Evolutionary conservation across 2,888 invertebrate genomes (phyloP).

Genomic region (Barypeithes pellucidus): DNA sequence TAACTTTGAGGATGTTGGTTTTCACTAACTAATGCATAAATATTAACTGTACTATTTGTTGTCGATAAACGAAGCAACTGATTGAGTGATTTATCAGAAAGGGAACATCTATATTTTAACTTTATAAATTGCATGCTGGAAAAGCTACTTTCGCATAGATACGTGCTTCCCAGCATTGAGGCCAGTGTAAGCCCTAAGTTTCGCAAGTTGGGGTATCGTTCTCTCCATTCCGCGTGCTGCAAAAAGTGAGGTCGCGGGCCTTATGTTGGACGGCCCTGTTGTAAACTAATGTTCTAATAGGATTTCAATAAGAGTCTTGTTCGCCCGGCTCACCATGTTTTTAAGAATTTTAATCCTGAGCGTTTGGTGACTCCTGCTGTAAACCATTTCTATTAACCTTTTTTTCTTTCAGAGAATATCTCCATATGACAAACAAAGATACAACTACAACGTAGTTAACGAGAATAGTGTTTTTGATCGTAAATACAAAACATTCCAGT

Average conservation of each 20-base stretch:
- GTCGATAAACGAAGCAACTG: constrained; percentile 18
- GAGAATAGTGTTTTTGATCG: constrained; percentile 60
- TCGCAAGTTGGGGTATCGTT: constrained; percentile 55
- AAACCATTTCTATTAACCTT: no score
- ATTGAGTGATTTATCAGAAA: constrained; percentile 19
- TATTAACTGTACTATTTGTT: constrained; percentile 20
- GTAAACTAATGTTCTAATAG: no score
- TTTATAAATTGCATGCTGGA: constrained; percentile 8
- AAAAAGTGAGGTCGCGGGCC: no score
- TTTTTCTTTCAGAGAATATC: constrained; percentile 35
- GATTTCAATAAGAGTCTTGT: no score
- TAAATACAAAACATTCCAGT: constrained; percentile 64
- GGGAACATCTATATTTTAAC: constrained; percentile 15
- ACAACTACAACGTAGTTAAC: constrained; percentile 50
- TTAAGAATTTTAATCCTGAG: no score
- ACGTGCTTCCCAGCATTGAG: constrained; percentile 13
- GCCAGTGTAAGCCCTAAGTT: constrained; percentile 34
- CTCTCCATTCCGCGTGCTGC: no score
- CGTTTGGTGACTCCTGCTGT: no score
- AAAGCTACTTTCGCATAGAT: constrained; percentile 22
- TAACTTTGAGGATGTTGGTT: no score
- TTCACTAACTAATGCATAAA: constrained; percentile 8
- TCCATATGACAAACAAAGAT: constrained; percentile 36
- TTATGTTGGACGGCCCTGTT: no score
- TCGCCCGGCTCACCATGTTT: no score